Evolutionary conservation across 1,140 invertebrate species (phyloP).

Genomic region (Nasonia giraulti): DNA sequence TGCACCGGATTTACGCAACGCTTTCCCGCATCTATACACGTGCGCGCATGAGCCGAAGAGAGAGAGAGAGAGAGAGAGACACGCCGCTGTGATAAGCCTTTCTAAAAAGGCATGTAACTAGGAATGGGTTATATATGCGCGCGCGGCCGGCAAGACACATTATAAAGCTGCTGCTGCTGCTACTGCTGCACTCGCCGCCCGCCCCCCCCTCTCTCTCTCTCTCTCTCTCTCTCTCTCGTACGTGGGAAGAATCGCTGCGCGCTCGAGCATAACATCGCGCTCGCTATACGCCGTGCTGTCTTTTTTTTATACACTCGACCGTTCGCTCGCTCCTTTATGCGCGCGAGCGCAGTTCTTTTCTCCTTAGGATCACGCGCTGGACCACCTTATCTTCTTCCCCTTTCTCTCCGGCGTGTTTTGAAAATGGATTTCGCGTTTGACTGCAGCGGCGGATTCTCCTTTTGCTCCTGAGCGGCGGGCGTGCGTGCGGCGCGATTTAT

Average conservation of each 20-base stretch:
- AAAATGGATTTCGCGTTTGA: neutral
- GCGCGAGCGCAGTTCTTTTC: neutral
- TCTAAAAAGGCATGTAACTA: constrained; percentile 48
- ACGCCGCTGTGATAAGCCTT: constrained; percentile 47
- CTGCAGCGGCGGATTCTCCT: too few relatives aligned
- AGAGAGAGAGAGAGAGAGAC: neutral
- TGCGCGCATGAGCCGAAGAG: neutral
- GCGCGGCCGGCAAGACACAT: constrained; percentile 15
- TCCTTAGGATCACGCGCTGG: neutral
- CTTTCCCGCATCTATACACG: neutral
- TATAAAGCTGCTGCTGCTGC: constrained; percentile 18
- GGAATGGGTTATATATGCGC: constrained; percentile 33
- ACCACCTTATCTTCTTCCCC: neutral
- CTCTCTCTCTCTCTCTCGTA: constrained; percentile 2
- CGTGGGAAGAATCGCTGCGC: constrained; percentile 52
- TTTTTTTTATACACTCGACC: neutral
- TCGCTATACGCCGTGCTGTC: neutral
- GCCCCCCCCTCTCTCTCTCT: neutral
- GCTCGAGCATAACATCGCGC: constrained; percentile 46
- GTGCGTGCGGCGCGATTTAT: neutral
- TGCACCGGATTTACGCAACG: constrained; percentile 19
- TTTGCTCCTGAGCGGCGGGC: too few relatives aligned
- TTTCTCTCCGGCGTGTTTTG: neutral
- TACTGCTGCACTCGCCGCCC: neutral
- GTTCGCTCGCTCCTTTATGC: neutral